Percentiles rank a stretch among this genome's conserved stretches.
These are phyloP conservation scores for Metopia argyrocephala DNA, from an alignment of 2,888 invertebrate species.

Conservation along the genomic window DNA sequence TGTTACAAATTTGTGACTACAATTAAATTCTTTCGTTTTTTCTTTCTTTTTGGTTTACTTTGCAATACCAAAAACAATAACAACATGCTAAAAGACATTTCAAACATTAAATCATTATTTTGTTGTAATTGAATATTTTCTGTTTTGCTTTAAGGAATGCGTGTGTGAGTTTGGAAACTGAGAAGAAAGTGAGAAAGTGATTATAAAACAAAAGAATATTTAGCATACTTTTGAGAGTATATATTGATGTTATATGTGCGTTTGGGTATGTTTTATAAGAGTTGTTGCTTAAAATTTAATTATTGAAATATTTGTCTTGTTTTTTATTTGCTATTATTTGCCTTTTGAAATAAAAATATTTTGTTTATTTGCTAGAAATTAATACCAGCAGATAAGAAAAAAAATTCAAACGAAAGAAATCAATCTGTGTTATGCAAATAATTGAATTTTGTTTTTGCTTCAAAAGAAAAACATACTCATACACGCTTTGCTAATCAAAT, in stretches of 20 bases:
- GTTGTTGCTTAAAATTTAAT: slow-evolving; percentile 73
- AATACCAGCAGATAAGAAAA: slow-evolving; percentile 70
- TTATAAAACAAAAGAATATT: slow-evolving; percentile 20
- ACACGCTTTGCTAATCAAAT: too few relatives aligned
- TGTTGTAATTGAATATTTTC: slow-evolving; percentile 75
- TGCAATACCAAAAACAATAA: too few relatives aligned
- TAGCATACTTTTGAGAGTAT: neutral
- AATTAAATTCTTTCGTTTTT: slow-evolving; percentile 79
- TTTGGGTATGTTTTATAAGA: slow-evolving; percentile 59
- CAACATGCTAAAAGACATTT: slow-evolving; percentile 70
- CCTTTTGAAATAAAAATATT: too few relatives aligned
- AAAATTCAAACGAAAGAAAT: slow-evolving; percentile 7
- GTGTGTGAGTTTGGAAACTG: neutral
- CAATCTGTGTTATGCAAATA: neutral
- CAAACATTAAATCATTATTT: slow-evolving; percentile 73
- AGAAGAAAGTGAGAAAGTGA: slow-evolving; percentile 1
- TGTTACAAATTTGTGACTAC: slow-evolving; percentile 75
- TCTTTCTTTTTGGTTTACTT: neutral
- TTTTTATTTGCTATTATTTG: neutral
- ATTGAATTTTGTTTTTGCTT: slow-evolving; percentile 29
- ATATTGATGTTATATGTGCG: slow-evolving; percentile 44
- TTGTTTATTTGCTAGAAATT: slow-evolving; percentile 52
- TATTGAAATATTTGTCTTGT: slow-evolving; percentile 75
- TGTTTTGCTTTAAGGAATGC: slow-evolving; percentile 65
- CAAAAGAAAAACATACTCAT: too few relatives aligned